Evolutionary conservation across 2,113 vertebrate species (phyloP), one percentile per base, ranked within the genome.

Genomic region (Turdus rufiventris): DNA sequence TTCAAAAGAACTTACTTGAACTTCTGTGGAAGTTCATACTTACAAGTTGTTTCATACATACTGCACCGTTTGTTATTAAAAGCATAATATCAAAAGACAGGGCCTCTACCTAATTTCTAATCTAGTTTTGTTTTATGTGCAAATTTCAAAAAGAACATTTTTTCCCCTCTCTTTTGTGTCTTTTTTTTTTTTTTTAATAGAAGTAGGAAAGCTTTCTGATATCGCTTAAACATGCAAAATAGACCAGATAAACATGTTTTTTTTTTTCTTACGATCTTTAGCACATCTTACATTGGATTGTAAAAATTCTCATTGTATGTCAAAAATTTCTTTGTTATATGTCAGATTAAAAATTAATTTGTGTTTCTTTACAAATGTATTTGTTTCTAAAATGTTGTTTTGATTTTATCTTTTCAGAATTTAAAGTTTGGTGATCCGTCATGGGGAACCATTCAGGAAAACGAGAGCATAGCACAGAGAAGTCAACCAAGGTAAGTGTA

Each of bases 381-480:
- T 82, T 15, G 5, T 85, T 93, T 88, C 5, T 78, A 76, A 85
- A 92, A 85, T 25, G 17, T 17, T 62, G 4, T 15, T 78, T 66
- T 62, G 18, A 2, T 91, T 90, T 93, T 85, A 8, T 87, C 28
- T 47, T 96, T 97, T n/a, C 67, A 98, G 97, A 78, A 56, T 91
- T 84, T 76, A 53, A 94, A 85, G 68, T 75, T 65, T 24, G 12
- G 45, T 54, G 14, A 70, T 50, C 53, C 60, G 12, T 61, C 67
- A 98, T 98, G 98, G 98, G 98, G 21, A 98, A 98, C 94, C 97
- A 98, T 18, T 34, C 31, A 21, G 98, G 97, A 66, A 98, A 98
- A 91, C 94, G 98, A 75, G 97, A 98, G 29, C 48, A 91, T 4
- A 63, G 25, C 0, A 3, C 89, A 5, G 96, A 97, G 65, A 98